A percentile compares a stretch with the other conserved stretches of the same genome.
These are phyloP conservation scores for Flexamia atlantica DNA, from an alignment of 2,888 invertebrate genomes.

Conservation along the genomic window DNA sequence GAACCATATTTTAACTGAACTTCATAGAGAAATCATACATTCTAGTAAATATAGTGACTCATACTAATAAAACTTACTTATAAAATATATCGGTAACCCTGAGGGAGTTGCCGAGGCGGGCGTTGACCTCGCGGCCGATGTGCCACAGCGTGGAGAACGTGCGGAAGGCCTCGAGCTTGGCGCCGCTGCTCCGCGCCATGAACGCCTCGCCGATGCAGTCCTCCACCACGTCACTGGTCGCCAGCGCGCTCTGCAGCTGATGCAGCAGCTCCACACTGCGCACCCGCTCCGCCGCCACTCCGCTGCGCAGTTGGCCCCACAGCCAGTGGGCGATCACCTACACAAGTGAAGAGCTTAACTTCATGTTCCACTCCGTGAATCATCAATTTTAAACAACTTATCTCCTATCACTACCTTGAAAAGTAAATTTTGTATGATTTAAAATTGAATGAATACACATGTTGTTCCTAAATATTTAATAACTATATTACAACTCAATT, in stretches of 20 bases:
- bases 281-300: slow-evolving; percentile 77
- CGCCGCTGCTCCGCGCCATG: slow-evolving; percentile 38
- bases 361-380: too few species aligned
- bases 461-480: too few species aligned
- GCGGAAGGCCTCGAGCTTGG: slow-evolving; percentile 79
- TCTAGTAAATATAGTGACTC: too few species aligned
- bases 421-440: too few species aligned
- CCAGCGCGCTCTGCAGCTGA: slow-evolving; percentile 85
- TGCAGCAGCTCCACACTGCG: slow-evolving; percentile 84
- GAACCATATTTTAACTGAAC: too few species aligned
- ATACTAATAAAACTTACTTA: slow-evolving; percentile 76
- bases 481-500: too few species aligned
- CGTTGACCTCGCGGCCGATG: slow-evolving; percentile 82
- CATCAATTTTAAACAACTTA: too few species aligned
- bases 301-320: slow-evolving; percentile 83
- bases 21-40: too few species aligned
- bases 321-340: slow-evolving; percentile 82
- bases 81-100: slow-evolving; percentile 76
- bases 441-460: too few species aligned
- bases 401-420: too few species aligned
- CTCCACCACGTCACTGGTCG: slow-evolving; percentile 81
- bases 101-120: slow-evolving; percentile 72
- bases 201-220: slow-evolving; percentile 73
- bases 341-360: too few species aligned
- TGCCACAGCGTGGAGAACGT: slow-evolving; percentile 87